Evolutionary conservation across 2,113 vertebrate genomes (phyloP).

Genomic region (Piaya cayana): DNA sequence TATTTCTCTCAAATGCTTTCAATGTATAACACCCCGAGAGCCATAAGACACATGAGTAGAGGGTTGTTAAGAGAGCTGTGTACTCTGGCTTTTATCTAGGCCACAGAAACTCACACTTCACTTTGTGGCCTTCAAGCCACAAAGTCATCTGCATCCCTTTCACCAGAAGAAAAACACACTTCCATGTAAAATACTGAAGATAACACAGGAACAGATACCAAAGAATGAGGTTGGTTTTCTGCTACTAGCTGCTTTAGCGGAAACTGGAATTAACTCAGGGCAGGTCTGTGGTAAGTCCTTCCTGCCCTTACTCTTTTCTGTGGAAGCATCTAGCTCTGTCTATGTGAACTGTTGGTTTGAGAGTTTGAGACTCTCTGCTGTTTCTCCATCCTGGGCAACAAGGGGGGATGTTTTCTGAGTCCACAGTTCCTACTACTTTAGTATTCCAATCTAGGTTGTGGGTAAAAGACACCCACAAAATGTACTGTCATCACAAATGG

Average conservation of each 20-base stretch:
- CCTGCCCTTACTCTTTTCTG: not conserved
- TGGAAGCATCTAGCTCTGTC: not conserved
- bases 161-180: not conserved
- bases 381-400: not conserved
- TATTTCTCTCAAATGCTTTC: not conserved
- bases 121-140: not conserved
- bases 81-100: not conserved
- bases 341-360: not conserved
- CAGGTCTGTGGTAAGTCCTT: not conserved
- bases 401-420: not conserved
- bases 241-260: not conserved
- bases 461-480: not conserved
- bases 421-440: not conserved
- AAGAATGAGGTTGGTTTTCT: not conserved
- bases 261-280: not conserved
- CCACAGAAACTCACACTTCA: not conserved
- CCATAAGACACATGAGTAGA: not conserved
- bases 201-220: not conserved
- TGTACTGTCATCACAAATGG: not conserved
- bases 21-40: not conserved
- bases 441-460: not conserved
- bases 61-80: fast-evolving
- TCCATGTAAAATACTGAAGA: not conserved
- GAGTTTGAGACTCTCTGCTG: not conserved
- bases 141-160: not conserved